Evolutionary conservation across 30 jellyfish, hydroid and myxozoan species (phyloP), one percentile per base, ranked within the genome.

Genomic region (Pelagia noctiluca): DNA sequence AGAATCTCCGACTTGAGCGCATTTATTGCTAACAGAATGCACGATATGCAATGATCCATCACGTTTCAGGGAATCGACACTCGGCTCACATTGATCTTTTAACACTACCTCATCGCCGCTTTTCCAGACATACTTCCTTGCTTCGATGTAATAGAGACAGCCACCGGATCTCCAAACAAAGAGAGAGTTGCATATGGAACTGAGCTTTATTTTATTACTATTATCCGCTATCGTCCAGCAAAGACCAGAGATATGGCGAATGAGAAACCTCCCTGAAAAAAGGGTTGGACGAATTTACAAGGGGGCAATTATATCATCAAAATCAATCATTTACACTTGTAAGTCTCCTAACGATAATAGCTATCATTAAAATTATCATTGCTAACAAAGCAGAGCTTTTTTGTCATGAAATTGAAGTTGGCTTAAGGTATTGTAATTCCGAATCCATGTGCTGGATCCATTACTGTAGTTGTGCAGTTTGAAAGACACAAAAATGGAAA

Each of bases 211-310:
- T 16, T 42, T 42, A 8, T 42, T 42, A 2, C 21, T 30, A 19
- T 52, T 30, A 2, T 19, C 26, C 26, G 2, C 68, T 52, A 19
- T 5, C 21, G 12, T 3, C 68, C 68, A 52, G 68, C 68, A 52
- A 52, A 3, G 26, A 52, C 68, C 68, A 52, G 68, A 52, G 16
- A 52, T 52, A 19, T 52, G 68, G 26, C 68, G 68, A 52, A 52
- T 52, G 21, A 3, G 57, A 42, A 8, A 5, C 57, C 57, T 42
- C 8, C 8, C 8, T 5, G 57, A 42, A 42, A 42, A 42, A 42
- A 42, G 57, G 16, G 57, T n/a, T n/a, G n/a, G n/a, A n/a, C n/a
- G n/a, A n/a, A n/a, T n/a, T n/a, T n/a, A n/a, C n/a, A n/a, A n/a
- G n/a, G n/a, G n/a, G n/a, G n/a, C n/a, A n/a, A n/a, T n/a, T n/a